Base-by-base conservation (phyloP, 2,888 invertebrate genomes). In the Brenthis hecate region DNA sequence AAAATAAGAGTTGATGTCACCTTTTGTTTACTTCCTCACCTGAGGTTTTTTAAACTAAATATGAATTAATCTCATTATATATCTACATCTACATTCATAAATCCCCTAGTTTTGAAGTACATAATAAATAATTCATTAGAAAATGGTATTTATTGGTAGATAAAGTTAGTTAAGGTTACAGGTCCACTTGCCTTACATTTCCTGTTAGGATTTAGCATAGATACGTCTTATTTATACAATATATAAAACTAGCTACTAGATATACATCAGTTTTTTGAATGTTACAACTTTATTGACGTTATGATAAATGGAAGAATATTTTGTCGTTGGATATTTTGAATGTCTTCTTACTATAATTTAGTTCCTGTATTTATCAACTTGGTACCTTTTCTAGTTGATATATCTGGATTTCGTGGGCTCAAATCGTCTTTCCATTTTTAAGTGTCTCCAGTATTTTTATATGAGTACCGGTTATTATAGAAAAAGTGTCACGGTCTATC, bases 101-200 rank as follows among this genome's bases (percentile, higher is more conserved):
- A 43, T 43, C 36, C 36, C 36, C 36, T 43, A 43, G 36, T 43
- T 43, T 43, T 2, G 36, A 36, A 36, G 36, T 43, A 43, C 1
- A 43, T 8, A 43, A 8, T 43, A 43, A 43, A 11, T 43, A 43
- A 8, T 11, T 43, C 8, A 11, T 43, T 43, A 43, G 36, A n/a
- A 23, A 63, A 64, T 56, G 54, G 51, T 55, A 64, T 36, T 36
- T 56, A 51, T 47, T 28, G 23, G 65, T 66, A 56, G 36, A 67
- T 66, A 4, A 36, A 57, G 28, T 61, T 75, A 75, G 70, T 72
- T 53, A 64, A 73, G 60, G 76, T 78, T 78, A 85, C 85, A 88
- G 85, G 88, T 86, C 82, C 80, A 87, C 90, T 91, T 91, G 91
- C 91, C 91, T 92, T 92, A 90, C 43, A 43, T 81, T 77, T 57